A percentile compares a stretch with the other conserved stretches of the same genome.
Evolutionary conservation across 1,140 invertebrate species (phyloP).

Genomic region (Dermatophagoides farinae): DNA sequence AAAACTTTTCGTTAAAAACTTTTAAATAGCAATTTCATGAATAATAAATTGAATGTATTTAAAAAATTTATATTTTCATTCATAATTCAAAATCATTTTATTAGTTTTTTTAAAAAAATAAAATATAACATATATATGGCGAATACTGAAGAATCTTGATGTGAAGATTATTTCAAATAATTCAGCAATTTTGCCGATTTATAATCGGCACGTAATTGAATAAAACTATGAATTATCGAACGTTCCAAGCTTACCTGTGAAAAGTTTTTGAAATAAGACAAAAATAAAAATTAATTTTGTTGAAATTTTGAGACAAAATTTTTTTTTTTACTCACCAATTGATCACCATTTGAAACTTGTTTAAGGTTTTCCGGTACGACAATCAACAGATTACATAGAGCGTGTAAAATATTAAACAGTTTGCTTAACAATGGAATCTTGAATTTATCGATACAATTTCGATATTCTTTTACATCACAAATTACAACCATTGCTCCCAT

Average conservation of each 20-base stretch:
- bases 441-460: conserved; percentile 54
- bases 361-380: conserved; percentile 89
- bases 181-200: conserved; percentile 52
- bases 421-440: conserved; percentile 52
- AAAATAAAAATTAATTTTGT: conserved; percentile 13
- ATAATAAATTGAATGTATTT: too few relatives aligned
- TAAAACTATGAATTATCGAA: conserved; percentile 66
- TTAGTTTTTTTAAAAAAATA: not conserved
- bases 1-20: not conserved
- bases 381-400: conserved; percentile 79
- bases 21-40: too few relatives aligned
- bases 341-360: conserved; percentile 80
- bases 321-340: conserved; percentile 46
- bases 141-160: too few relatives aligned
- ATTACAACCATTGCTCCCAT: conserved; percentile 85
- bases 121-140: too few relatives aligned
- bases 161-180: conserved; percentile 18
- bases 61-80: not conserved
- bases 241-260: conserved; percentile 64
- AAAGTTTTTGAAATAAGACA: too few relatives aligned
- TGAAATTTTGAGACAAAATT: not conserved
- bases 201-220: conserved; percentile 76
- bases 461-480: conserved; percentile 86
- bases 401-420: conserved; percentile 82
- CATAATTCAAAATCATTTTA: too few relatives aligned